These are phyloP conservation scores for Dryadula phaetusa DNA, from an alignment of 2,888 invertebrate genomes.

Conservation along the genomic window DNA sequence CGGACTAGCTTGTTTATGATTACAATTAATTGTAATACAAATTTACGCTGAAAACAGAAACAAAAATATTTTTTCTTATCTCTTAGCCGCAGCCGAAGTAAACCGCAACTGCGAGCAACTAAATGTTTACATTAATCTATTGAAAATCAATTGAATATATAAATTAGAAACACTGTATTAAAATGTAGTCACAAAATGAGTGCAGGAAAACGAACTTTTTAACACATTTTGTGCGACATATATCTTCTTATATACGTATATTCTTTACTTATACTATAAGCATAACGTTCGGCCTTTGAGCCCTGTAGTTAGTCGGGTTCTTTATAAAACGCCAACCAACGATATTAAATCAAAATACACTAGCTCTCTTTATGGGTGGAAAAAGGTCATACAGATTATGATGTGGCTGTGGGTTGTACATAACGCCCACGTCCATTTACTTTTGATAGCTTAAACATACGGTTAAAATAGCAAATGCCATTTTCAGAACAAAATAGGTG, in stretches of 20 bases:
- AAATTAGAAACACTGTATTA: no score
- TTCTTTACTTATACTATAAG: not conserved
- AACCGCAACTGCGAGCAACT: no score
- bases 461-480: not conserved
- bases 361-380: not conserved
- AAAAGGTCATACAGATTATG: conserved; percentile 19
- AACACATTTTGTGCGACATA: not conserved
- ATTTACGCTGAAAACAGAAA: no score
- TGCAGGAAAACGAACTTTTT: no score
- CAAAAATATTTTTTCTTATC: no score
- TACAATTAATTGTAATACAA: no score
- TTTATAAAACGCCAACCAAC: not conserved
- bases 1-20: no score
- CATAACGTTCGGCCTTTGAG: not conserved
- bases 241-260: not conserved
- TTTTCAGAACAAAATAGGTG: not conserved
- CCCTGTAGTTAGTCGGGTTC: not conserved
- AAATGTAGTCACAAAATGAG: no score
- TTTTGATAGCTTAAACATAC: not conserved
- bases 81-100: no score
- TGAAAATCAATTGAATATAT: no score
- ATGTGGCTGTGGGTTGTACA: conserved; percentile 6
- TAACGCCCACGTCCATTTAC: conserved; percentile 3
- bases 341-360: conserved; percentile 19
- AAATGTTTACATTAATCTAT: no score